phyloP scores from a whole-genome alignment of 2,113 vertebrate genomes.

The Pseudorhombus dupliciocellatus region DNA sequence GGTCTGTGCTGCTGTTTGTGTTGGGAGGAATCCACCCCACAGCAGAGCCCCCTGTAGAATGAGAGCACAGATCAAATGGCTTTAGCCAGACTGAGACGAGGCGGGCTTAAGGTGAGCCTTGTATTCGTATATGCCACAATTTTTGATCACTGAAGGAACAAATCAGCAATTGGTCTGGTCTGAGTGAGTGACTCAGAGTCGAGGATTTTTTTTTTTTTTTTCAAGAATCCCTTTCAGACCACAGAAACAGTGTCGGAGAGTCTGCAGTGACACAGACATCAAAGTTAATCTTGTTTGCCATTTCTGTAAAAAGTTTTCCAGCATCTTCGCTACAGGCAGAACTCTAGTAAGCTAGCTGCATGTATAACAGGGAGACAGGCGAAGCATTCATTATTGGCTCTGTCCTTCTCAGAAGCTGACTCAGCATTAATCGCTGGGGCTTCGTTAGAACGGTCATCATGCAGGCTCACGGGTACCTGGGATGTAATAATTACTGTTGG shows the following conservation, averaged over 20 bases:
- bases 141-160: not conserved
- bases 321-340: not conserved
- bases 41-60: conserved; percentile 21
- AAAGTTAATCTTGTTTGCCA: too few relatives aligned
- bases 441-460: not conserved
- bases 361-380: not conserved
- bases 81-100: not conserved
- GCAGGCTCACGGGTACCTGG: conserved; percentile 8
- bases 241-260: not conserved
- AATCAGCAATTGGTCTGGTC: not conserved
- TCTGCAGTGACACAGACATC: not conserved
- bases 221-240: not conserved
- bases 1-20: conserved; percentile 37
- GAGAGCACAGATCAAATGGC: conserved; percentile 10
- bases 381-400: not conserved
- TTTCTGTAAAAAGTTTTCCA: not conserved
- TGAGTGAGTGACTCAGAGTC: not conserved
- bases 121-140: not conserved
- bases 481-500: conserved; percentile 10
- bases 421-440: not conserved
- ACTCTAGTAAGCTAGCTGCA: not conserved
- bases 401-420: conserved; percentile 14
- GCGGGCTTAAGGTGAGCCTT: not conserved
- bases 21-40: conserved; percentile 15
- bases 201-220: too few relatives aligned